phyloP scores from a whole-genome alignment of 2,888 invertebrate species.

The Cerastoderma edule region DNA sequence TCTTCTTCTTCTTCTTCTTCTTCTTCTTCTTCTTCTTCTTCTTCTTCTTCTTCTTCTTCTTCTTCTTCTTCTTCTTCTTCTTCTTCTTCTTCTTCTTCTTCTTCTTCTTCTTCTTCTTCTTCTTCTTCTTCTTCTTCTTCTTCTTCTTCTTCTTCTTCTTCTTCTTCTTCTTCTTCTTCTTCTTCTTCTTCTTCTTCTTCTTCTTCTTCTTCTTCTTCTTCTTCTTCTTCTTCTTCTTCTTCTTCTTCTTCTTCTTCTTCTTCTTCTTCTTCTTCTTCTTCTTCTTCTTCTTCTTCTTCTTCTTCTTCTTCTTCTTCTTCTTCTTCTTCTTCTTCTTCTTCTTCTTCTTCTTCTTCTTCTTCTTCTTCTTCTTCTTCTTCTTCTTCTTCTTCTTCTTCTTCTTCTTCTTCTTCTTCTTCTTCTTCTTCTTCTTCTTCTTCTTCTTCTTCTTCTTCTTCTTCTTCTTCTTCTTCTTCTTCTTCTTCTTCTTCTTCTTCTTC shows the following conservation, averaged over 20 bases:
- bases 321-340: neutral
- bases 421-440: conserved; percentile 1
- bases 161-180: conserved; percentile 1
- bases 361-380: neutral
- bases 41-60: conserved; percentile 1
- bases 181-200: conserved; percentile 1
- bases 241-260: conserved; percentile 1
- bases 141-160: conserved; percentile 1
- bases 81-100: conserved; percentile 1
- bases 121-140: conserved; percentile 1
- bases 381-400: conserved; percentile 1
- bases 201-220: neutral
- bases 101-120: conserved; percentile 1
- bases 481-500: conserved; percentile 1
- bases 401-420: conserved; percentile 1
- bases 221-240: conserved; percentile 1
- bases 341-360: neutral
- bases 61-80: conserved; percentile 1
- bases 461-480: conserved; percentile 1
- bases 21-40: conserved; percentile 1
- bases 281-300: neutral
- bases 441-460: neutral
- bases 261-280: conserved; percentile 1
- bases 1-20: conserved; percentile 1
- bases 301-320: conserved; percentile 1